Evolutionary conservation across 2,113 vertebrate species (phyloP).

Genomic region (Martes martes): DNA sequence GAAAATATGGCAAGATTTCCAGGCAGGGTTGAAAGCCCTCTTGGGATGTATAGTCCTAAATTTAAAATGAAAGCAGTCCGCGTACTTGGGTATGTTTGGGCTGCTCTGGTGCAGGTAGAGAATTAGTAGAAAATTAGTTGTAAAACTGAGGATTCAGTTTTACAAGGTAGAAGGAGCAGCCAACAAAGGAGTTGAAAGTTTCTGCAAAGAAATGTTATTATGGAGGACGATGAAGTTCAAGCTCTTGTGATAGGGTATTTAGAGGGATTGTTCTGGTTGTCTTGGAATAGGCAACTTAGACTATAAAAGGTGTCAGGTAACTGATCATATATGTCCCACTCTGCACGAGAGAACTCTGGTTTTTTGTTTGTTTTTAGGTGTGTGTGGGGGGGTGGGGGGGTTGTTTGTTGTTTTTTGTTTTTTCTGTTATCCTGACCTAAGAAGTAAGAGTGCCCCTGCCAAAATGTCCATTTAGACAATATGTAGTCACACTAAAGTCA

Average conservation of each 20-base stretch:
- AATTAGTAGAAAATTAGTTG: neutral
- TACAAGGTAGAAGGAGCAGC: neutral
- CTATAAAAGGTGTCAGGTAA: neutral
- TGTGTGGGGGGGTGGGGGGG: too few relatives aligned
- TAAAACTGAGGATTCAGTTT: neutral
- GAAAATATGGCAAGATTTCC: neutral
- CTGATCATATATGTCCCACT: neutral
- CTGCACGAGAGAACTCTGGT: neutral
- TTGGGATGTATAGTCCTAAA: neutral
- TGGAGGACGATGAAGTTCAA: neutral
- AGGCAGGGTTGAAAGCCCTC: neutral
- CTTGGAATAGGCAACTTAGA: neutral
- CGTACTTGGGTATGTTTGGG: neutral
- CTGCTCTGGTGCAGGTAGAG: neutral
- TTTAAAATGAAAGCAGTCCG: neutral
- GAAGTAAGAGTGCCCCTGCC: neutral
- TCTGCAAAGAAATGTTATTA: neutral
- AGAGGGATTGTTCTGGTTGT: neutral
- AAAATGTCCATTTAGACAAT: neutral
- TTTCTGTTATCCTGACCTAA: neutral
- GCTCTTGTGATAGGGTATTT: neutral
- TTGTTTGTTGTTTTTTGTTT: neutral
- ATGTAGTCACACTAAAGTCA: neutral
- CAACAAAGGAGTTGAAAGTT: neutral
- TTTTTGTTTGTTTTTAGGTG: neutral